Evolutionary conservation across 2,888 invertebrate species (phyloP), one percentile per base, ranked within the genome.

Genomic region (Agonopterix subpropinquella): DNA sequence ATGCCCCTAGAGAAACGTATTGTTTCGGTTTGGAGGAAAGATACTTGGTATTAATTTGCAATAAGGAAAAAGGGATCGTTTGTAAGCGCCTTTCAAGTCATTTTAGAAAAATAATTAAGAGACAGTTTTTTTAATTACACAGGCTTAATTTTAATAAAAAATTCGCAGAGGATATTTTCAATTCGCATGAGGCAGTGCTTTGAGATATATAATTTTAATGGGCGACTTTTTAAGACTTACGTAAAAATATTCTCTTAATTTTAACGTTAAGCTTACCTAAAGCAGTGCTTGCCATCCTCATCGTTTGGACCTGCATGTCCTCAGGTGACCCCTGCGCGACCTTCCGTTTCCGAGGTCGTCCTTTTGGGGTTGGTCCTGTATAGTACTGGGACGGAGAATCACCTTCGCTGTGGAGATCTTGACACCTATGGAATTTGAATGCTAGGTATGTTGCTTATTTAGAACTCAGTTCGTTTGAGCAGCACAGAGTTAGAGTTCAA

Each of bases 331-430:
- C 86, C 52, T 89, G 90, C 8, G 83, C 73, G n/a, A 92, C 71
- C 75, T 95, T 95, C 70, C 95, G 86, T 77, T 96, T 96, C 62
- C 95, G 86, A 0, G 95, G 95, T 18, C 96, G 85, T 1, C 95
- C 95, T 80, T 96, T 96, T 55, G 92, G 92, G 46, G 91, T 92
- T 2, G 92, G 86, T 1, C 89, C 89, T 5, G 89, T 92, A 11
- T 90, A 89, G 73, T 91, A 94, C 69, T 92, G 94, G 53, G 90
- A 89, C 9, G 92, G 92, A 4, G 92, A 92, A 59, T 90, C 92
- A 43, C 90, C 89, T 56, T 90, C 89, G 47, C 85, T 85, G 50
- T 81, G 77, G 48, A 80, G 49, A 48, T 87, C 86, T 67, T 85
- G 84, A 55, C 87, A 87, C 61, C 88, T 88, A 52, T 9, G 4